Base-by-base conservation (phyloP, 2,797 vertebrate genomes). In the Lagodon rhomboides region DNA sequence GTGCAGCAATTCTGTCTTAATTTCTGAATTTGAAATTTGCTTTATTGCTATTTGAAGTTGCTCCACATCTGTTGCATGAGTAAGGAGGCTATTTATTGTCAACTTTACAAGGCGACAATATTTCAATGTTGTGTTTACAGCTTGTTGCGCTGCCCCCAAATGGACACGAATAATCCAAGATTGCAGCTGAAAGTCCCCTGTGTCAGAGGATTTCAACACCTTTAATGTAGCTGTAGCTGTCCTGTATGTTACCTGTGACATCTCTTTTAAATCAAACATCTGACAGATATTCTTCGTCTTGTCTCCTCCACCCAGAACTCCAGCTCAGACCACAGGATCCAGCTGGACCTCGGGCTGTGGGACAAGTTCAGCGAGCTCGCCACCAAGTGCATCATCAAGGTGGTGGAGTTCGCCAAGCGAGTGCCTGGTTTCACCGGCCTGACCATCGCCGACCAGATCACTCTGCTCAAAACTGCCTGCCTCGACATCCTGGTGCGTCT, bases 311-410 rank as follows among this genome's bases (percentile, higher is more conserved):
- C 77, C 75, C 84, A 99, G 97, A 98, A 97, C 89, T 99, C 97
- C 79, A 97, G 97, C 0, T 97, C 97, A 11, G 97, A 99, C 85
- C 97, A 97, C 87, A 93, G 97, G 77, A 96, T 99, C 88, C 97
- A 97, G 76, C 94, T 99, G 92, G 97, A 99, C 92, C 96, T 98
- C 20, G 97, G 97, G 16, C 95, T 99, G 46, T 98, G 97, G 97
- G 97, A 98, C 92, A 99, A 99, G 93, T 98, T 99, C 96, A 99
- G 97, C 30, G 97, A 99, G 77, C 96, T 98, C 85, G 97, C 97
- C 91, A 98, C 97, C 30, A 99, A 97, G 95, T 99, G 97, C 96
- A 99, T 99, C 96, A 97, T 99, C 92, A 98, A 98, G 94, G 97
- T 98, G 86, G 97, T 99, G 93, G 97, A 99, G 93, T 99, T 99